Evolutionary conservation across 2,888 invertebrate species (phyloP).

Genomic region (Aradus depressus): DNA sequence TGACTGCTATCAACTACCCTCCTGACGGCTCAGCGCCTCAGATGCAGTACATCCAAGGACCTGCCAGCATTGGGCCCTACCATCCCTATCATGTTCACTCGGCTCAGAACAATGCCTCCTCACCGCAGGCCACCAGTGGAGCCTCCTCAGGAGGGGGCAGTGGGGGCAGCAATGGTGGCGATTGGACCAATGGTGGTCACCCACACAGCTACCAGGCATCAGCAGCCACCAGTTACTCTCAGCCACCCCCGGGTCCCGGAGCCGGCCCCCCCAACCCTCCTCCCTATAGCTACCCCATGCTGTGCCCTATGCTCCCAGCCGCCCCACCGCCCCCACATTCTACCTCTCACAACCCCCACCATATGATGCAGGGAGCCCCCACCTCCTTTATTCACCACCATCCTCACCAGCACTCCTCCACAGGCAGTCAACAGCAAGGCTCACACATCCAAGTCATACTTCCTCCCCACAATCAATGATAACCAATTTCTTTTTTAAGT

Average conservation of each 20-base stretch:
- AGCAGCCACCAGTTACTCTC: slow-evolving; percentile 41
- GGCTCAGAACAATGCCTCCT: slow-evolving; percentile 27
- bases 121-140: slow-evolving; percentile 31
- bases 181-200: no score
- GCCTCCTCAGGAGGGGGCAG: slow-evolving; percentile 32
- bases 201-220: slow-evolving; percentile 20
- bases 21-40: slow-evolving; percentile 38
- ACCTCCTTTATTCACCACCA: no score
- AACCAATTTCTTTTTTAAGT: no score
- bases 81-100: slow-evolving; percentile 26
- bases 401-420: no score
- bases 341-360: slow-evolving; percentile 39
- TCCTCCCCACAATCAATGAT: no score
- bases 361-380: no score
- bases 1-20: slow-evolving; percentile 40
- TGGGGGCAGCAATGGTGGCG: slow-evolving; percentile 7
- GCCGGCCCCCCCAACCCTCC: slow-evolving; percentile 32
- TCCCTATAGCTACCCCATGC: slow-evolving; percentile 43
- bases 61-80: slow-evolving; percentile 31
- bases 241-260: slow-evolving; percentile 42
- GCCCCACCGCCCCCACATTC: slow-evolving; percentile 36
- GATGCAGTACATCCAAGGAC: slow-evolving; percentile 46
- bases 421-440: no score
- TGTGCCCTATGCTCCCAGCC: slow-evolving; percentile 45
- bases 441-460: no score